Evolutionary conservation across 2,797 vertebrate species (phyloP).

Genomic region (Lepilemur septentrionalis): DNA sequence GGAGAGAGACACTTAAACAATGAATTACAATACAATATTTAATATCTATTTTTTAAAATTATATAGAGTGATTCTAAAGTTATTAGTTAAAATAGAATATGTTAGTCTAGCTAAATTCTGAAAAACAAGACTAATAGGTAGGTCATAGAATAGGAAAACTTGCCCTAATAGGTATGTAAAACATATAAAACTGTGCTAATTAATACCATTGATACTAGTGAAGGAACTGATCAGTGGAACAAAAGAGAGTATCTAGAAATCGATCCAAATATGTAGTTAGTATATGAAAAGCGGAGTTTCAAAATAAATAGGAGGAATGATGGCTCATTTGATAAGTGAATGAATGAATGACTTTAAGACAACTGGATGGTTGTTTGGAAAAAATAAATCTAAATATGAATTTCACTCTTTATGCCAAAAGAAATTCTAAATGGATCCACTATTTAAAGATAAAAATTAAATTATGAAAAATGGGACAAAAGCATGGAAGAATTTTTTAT

Average conservation of each 20-base stretch:
- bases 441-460: constrained; percentile 1
- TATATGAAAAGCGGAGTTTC: background rate
- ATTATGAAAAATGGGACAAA: background rate
- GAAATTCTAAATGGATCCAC: background rate
- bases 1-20: background rate
- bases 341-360: background rate
- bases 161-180: background rate
- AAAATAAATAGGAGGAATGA: background rate
- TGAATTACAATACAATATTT: background rate
- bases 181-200: background rate
- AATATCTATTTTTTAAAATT: background rate
- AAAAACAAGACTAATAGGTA: background rate
- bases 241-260: background rate
- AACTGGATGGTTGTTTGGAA: background rate
- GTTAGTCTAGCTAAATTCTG: background rate
- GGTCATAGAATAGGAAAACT: background rate
- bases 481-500: background rate
- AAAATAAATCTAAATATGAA: background rate
- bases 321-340: background rate
- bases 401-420: background rate
- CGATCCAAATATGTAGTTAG: background rate
- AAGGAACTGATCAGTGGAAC: background rate
- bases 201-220: background rate
- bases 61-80: background rate
- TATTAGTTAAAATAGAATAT: background rate